These are phyloP conservation scores for Oxyruncus cristatus DNA, from an alignment of 2,113 vertebrate species.

Conservation along the genomic window DNA sequence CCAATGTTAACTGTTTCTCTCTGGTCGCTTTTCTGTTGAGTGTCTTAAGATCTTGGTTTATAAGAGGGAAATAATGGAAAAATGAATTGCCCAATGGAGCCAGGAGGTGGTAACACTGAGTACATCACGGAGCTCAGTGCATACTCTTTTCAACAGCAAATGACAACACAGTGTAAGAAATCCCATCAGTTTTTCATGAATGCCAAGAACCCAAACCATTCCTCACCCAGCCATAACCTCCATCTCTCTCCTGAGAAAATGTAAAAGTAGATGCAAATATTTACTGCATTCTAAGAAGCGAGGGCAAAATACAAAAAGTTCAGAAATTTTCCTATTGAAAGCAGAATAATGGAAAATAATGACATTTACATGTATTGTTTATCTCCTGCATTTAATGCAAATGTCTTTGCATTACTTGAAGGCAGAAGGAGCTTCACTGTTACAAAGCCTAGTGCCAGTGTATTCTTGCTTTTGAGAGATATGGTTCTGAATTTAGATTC, in stretches of 20 bases:
- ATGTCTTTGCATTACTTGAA: neutral
- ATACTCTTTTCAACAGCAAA: neutral
- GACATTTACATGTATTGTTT: neutral
- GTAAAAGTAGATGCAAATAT: neutral
- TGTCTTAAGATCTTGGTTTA: neutral
- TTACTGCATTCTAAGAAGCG: neutral
- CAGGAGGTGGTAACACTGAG: neutral
- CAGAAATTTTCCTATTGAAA: neutral
- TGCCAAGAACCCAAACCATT: neutral
- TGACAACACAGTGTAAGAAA: neutral
- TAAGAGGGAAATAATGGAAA: neutral
- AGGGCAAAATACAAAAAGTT: neutral
- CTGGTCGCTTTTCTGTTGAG: neutral
- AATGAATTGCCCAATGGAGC: neutral
- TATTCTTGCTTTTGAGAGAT: neutral
- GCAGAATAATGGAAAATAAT: neutral
- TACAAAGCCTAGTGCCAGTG: neutral
- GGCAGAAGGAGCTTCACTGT: neutral
- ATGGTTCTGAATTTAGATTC: neutral
- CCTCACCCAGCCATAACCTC: neutral
- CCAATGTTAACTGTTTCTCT: neutral
- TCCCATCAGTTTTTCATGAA: neutral
- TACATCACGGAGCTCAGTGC: neutral
- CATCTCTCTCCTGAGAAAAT: neutral
- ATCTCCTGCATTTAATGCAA: neutral